Conservation (phyloP, 1,140 invertebrate species). For the Oedothorax gibbosus region DNA sequence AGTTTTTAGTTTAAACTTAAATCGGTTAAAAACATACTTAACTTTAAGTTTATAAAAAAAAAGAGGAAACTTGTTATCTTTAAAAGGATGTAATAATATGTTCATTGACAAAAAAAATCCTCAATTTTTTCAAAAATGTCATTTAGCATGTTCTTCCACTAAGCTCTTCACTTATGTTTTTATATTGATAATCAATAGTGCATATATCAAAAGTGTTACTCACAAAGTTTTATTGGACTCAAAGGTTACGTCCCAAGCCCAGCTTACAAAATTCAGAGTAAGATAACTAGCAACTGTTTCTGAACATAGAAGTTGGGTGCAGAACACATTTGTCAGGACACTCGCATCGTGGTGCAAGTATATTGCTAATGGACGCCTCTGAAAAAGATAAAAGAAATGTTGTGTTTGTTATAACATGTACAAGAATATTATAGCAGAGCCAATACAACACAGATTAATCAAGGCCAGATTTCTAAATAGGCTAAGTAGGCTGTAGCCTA, state of each 20-base stretch:
- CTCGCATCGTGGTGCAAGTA: conserved; percentile 95
- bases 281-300: conserved; percentile 89
- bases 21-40: too few species aligned
- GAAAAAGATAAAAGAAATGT: conserved; percentile 67
- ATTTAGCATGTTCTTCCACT: too few species aligned
- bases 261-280: conserved; percentile 88
- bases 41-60: too few species aligned
- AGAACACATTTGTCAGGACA: conserved; percentile 95
- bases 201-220: not conserved
- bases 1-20: too few species aligned
- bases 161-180: not conserved
- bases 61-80: too few species aligned
- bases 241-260: conserved; percentile 94
- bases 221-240: conserved; percentile 78
- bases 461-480: not conserved
- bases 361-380: conserved; percentile 91
- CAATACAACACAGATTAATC: not conserved
- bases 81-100: too few species aligned
- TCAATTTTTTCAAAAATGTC: too few species aligned
- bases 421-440: not conserved
- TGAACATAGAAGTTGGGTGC: conserved; percentile 90
- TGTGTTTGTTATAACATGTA: not conserved
- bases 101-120: too few species aligned
- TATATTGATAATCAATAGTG: too few species aligned
- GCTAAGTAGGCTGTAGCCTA: too few species aligned